These are phyloP conservation scores for Hippocampus comes DNA, from an alignment of 2,113 vertebrate species.

Conservation along the genomic window DNA sequence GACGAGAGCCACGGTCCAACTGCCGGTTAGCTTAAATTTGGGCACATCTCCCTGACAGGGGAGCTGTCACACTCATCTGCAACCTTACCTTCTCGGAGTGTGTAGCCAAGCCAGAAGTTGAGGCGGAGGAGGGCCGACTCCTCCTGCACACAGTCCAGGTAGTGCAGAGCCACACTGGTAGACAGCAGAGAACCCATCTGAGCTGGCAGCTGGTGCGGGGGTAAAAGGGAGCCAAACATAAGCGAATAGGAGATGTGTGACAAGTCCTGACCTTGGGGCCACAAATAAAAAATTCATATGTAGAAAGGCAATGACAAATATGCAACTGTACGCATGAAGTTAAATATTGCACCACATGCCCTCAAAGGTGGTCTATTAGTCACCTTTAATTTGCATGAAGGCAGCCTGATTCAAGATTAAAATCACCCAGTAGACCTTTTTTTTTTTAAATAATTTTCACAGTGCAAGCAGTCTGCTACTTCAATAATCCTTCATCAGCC, in stretches of 20 bases:
- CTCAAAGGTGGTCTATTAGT: not conserved
- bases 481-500: slow-evolving; percentile 19
- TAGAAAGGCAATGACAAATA: not conserved
- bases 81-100: slow-evolving; percentile 84
- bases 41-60: slow-evolving; percentile 14
- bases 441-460: not conserved
- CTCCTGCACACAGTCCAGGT: slow-evolving; percentile 85
- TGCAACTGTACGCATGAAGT: not conserved
- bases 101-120: slow-evolving; percentile 86
- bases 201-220: slow-evolving; percentile 81
- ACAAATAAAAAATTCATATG: slow-evolving; percentile 9
- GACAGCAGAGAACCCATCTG: slow-evolving; percentile 90
- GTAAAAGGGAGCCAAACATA: slow-evolving; percentile 12
- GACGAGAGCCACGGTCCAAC: slow-evolving; percentile 26
- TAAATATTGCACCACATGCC: not conserved
- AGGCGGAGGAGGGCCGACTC: slow-evolving; percentile 83
- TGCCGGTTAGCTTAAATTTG: slow-evolving; percentile 32
- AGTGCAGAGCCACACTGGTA: slow-evolving; percentile 83
- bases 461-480: slow-evolving; percentile 1
- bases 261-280: slow-evolving; percentile 1
- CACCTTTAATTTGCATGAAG: not conserved
- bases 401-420: not conserved
- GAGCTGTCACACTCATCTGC: slow-evolving; percentile 5
- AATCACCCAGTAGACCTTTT: slow-evolving; percentile 18
- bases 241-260: not conserved